These are phyloP conservation scores for Scyliorhinus canicula DNA, from an alignment of 2,797 vertebrate genomes.

Conservation along the genomic window DNA sequence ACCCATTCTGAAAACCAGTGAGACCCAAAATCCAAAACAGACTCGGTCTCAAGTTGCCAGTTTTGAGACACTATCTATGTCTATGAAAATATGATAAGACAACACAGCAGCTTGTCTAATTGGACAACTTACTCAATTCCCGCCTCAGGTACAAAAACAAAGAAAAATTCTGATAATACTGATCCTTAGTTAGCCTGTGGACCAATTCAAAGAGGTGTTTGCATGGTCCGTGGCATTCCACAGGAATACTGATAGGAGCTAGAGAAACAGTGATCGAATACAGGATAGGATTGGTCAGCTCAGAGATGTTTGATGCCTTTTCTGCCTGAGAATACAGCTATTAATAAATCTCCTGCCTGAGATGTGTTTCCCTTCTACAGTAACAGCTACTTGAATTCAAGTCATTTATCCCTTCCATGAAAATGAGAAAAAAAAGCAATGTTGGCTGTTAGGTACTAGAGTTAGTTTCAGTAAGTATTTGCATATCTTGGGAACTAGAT, in stretches of 20 bases:
- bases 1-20: too few species aligned
- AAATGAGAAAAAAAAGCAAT: too few species aligned
- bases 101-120: too few species aligned
- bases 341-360: neutral
- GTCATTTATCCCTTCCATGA: neutral
- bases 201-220: neutral
- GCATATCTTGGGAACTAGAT: too few species aligned
- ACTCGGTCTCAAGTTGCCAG: too few species aligned
- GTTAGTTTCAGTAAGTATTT: too few species aligned
- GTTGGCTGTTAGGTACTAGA: too few species aligned
- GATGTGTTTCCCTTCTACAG: neutral
- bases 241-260: neutral
- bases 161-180: neutral
- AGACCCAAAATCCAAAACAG: too few species aligned
- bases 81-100: too few species aligned
- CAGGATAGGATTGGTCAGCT: too few species aligned
- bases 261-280: neutral
- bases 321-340: neutral
- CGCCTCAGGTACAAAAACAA: neutral
- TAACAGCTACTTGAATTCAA: neutral
- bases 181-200: neutral
- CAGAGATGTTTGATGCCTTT: neutral
- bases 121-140: neutral
- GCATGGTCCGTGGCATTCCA: neutral
- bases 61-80: too few species aligned